Evolutionary conservation across 64 coral and sea anemone genomes (phyloP), one percentile per base, ranked within the genome.

Genomic region (Pocillopora damicornis): DNA sequence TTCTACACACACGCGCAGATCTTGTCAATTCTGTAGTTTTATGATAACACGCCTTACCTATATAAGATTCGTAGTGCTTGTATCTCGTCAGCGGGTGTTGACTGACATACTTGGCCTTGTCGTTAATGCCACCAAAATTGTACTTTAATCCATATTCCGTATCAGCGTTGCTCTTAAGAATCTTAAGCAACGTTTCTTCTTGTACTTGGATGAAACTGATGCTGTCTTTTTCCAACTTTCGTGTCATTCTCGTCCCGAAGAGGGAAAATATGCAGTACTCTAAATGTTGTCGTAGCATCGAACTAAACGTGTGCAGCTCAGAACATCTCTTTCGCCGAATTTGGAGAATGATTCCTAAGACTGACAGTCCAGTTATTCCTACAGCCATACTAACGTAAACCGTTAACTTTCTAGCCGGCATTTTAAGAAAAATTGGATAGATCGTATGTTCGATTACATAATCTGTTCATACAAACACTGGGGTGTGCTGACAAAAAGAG

Each of bases 11-110:
- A 13, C 0, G 30, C 17, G 10, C 30, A 9, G 35, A 75, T 75
- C 13, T 11, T 14, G 1, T 26, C 35, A 17, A 63, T 13, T 63
- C 61, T 63, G 12, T 17, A 51, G 16, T 63, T 63, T 63, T 63
- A 63, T 63, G 13, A 75, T 4, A 13, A 16, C 14, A 35, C 23
- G 37, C 8, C 81, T 72, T 45, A 85, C 81, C 81, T 58, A 85
- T 22, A n/a, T 72, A 85, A 18, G 23, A 20, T 25, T 85, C 68
- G 13, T 85, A 85, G n/a, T 85, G 81, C 71, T 20, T 58, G 65
- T 85, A 73, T 85, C 65, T 85, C 25, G 81, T 85, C 81, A 85
- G 72, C 26, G 81, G 81, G 58, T 85, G 81, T n/a, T 23, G 1
- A 25, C 20, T 37, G 0, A 73, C 62, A 38, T 73, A 85, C 13